Evolutionary conservation across 2,797 vertebrate genomes (phyloP), one percentile per base, ranked within the genome.

Genomic region (Odontamblyopus rebecca): DNA sequence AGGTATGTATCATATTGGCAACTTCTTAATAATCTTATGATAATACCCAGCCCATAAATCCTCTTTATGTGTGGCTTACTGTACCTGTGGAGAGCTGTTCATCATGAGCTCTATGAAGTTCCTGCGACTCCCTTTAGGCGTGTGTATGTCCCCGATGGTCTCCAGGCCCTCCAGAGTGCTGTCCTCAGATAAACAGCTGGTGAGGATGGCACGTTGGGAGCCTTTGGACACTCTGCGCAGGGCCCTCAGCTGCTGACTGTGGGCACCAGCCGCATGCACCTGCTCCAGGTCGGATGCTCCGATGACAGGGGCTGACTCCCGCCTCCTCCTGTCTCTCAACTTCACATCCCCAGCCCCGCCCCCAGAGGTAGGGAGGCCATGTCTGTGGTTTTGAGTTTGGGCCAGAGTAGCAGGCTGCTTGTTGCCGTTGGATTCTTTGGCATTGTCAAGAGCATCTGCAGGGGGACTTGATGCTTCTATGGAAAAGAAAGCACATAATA

Each of bases 51-150:
- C 23, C 23, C 15, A 60, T 56, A 60, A 60, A 60, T 4, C 23
- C 23, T 27, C 57, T 16, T 61, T 61, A 19, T 3, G 5, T 35
- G 61, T 27, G 27, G 27, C 15, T 13, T 15, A 48, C 44, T 54
- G 50, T 72, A 93, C 92, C 88, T 93, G 92, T 73, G 97, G 96
- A 66, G 97, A 98, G 61, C 93, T 93, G 72, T 92, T 95, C 86
- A 94, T 93, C 90, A 94, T 92, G 41, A 93, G 87, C 83, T 96
- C 96, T 26, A 95, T 94, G 83, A 95, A 91, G 83, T 91, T 95
- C 79, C 93, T 93, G 60, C 95, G 95, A 73, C 94, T 91, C 19
- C 92, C 85, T 57, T 94, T 91, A 0, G 94, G 94, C 0, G 94
- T 94, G 72, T 83, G 83, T 57, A 89, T 78, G 5, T 94, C 93